These are phyloP conservation scores for Brachyptera putata DNA, from an alignment of 2,888 invertebrate genomes.

Conservation along the genomic window DNA sequence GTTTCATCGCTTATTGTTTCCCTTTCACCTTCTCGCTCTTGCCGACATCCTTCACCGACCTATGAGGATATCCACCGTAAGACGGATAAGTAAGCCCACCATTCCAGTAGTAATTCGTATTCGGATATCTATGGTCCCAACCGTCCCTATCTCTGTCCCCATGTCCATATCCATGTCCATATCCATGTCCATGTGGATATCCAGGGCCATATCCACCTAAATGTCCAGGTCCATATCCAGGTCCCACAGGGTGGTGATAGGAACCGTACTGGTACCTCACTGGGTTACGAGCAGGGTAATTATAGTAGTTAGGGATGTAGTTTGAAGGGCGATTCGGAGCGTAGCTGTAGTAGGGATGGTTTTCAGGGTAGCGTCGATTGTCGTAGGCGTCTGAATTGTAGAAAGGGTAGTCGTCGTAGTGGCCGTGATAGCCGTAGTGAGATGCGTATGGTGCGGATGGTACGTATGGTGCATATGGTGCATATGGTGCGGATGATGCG, in stretches of 20 bases:
- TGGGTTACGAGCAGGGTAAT: not conserved
- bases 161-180: not conserved
- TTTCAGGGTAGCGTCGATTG: not conserved
- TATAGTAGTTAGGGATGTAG: constrained; percentile 9
- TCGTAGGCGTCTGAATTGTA: not conserved
- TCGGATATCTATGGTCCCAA: too few relatives aligned
- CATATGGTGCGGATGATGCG: too few relatives aligned
- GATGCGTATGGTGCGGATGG: too few relatives aligned
- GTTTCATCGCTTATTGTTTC: too few relatives aligned
- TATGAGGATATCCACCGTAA: too few relatives aligned
- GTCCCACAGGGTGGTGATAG: not conserved
- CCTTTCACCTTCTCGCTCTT: too few relatives aligned
- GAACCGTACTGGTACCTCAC: not conserved
- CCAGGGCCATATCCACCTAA: too few relatives aligned
- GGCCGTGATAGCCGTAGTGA: not conserved
- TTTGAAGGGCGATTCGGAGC: not conserved
- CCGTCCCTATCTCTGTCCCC: not conserved
- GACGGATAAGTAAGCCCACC: too few relatives aligned
- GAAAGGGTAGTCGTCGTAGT: not conserved
- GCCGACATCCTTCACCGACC: too few relatives aligned
- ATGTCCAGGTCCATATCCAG: too few relatives aligned
- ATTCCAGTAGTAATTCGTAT: too few relatives aligned
- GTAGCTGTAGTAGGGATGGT: not conserved
- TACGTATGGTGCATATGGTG: too few relatives aligned
- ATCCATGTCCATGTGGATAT: not conserved